These are phyloP conservation scores for Caenorhabditis macrosperma DNA, from an alignment of 2,888 invertebrate genomes.

Conservation along the genomic window DNA sequence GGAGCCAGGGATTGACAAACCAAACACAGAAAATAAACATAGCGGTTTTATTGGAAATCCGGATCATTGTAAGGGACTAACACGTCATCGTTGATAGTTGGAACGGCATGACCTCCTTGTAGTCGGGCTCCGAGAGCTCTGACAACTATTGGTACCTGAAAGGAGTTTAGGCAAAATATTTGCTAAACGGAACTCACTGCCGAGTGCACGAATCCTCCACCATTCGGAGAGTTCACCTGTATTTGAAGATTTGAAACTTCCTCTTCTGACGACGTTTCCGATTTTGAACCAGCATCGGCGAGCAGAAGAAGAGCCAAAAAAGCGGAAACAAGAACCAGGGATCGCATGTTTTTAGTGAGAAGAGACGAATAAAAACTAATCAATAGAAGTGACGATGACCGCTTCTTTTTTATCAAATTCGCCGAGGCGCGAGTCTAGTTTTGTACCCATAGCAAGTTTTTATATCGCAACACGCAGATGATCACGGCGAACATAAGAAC, in stretches of 20 bases:
- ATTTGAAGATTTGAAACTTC: constrained; percentile 36
- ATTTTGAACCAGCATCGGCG: not conserved
- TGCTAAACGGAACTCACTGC: constrained; percentile 28
- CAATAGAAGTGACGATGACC: not conserved
- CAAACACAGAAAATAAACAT: constrained; percentile 14
- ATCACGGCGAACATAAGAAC: not conserved
- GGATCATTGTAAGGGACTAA: constrained; percentile 56
- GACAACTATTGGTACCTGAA: constrained; percentile 43
- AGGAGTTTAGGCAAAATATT: too few relatives aligned
- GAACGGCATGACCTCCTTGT: constrained; percentile 27
- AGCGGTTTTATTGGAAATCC: constrained; percentile 29
- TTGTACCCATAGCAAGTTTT: constrained; percentile 34
- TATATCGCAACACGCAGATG: constrained; percentile 4
- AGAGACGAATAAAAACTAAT: not conserved
- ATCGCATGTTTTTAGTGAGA: not conserved
- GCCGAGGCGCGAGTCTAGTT: constrained; percentile 22
- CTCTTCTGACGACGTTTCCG: constrained; percentile 4
- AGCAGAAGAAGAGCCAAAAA: not conserved
- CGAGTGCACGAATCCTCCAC: constrained; percentile 31
- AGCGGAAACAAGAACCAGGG: not conserved
- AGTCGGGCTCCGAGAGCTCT: constrained; percentile 36
- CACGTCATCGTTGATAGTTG: constrained; percentile 44
- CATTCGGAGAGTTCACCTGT: constrained; percentile 41
- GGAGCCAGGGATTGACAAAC: not conserved
- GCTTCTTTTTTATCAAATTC: not conserved